A percentile compares a stretch with the other conserved stretches of the same genome.
Conservation (phyloP, 2,888 invertebrate genomes). For the Archaeoteleia sp. region DNA sequence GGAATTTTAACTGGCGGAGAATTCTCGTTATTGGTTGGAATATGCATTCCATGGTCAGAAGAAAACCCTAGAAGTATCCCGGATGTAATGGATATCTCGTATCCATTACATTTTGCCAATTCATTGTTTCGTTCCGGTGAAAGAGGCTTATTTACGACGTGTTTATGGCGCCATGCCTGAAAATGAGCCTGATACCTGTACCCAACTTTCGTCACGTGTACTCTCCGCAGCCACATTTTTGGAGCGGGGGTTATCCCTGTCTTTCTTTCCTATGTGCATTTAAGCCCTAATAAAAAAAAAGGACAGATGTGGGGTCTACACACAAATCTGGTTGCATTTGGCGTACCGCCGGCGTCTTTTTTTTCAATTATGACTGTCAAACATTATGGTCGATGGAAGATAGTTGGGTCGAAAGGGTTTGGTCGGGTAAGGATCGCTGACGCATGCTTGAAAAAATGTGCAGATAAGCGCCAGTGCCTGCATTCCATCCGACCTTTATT, state of each 20-base stretch:
- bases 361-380: too few relatives aligned
- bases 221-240: too few relatives aligned
- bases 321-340: too few relatives aligned
- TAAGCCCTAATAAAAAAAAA: too few relatives aligned
- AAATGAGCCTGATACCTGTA: neutral
- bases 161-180: conserved; percentile 14
- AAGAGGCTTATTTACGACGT: conserved; percentile 29
- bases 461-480: too few relatives aligned
- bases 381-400: conserved; percentile 11
- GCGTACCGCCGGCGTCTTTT: too few relatives aligned
- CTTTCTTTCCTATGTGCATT: too few relatives aligned
- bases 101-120: conserved; percentile 18
- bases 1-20: conserved; percentile 29
- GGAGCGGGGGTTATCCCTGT: too few relatives aligned
- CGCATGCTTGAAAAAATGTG: too few relatives aligned
- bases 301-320: too few relatives aligned
- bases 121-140: too few relatives aligned
- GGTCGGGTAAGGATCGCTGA: neutral
- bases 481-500: too few relatives aligned
- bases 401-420: conserved; percentile 6
- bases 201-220: neutral
- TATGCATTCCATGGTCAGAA: conserved; percentile 2
- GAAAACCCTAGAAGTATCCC: neutral
- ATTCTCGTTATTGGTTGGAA: neutral
- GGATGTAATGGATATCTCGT: conserved; percentile 13